Evolutionary conservation across 2,113 vertebrate species (phyloP).

Genomic region (Pseudorhombus dupliciocellatus): DNA sequence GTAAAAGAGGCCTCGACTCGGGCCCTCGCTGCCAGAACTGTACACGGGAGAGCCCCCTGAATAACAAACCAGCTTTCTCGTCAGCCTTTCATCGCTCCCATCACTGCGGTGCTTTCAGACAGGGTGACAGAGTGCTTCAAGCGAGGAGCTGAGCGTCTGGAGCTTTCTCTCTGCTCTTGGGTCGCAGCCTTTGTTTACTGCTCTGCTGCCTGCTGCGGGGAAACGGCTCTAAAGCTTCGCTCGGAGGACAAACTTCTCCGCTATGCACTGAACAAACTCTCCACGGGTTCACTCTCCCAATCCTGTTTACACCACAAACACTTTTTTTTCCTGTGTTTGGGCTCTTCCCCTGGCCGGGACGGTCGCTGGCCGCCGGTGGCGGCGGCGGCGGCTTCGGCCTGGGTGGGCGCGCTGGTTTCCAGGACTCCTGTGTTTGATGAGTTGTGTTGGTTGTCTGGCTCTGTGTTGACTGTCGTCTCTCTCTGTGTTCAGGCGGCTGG

Average conservation of each 20-base stretch:
- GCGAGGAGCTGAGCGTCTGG: slow-evolving; percentile 42
- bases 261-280: slow-evolving; percentile 70
- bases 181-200: slow-evolving; percentile 59
- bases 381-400: slow-evolving; percentile 41
- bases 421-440: slow-evolving; percentile 23
- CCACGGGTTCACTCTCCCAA: slow-evolving; percentile 39
- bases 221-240: slow-evolving; percentile 60
- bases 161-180: slow-evolving; percentile 46
- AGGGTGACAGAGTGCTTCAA: slow-evolving; percentile 41
- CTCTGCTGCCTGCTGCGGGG: slow-evolving; percentile 51
- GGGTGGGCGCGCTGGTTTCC: slow-evolving; percentile 51
- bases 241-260: slow-evolving; percentile 61
- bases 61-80: slow-evolving; percentile 49
- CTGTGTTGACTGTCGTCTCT: slow-evolving; percentile 32
- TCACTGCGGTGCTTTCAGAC: slow-evolving; percentile 48
- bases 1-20: slow-evolving; percentile 41
- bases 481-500: slow-evolving; percentile 90
- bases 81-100: slow-evolving; percentile 48
- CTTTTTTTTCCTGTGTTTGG: slow-evolving; percentile 40
- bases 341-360: slow-evolving; percentile 11
- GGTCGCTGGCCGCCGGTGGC: slow-evolving; percentile 31
- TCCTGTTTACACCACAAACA: slow-evolving; percentile 62
- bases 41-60: slow-evolving; percentile 58
- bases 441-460: slow-evolving; percentile 13
- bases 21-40: slow-evolving; percentile 41